Evolutionary conservation across 2,888 invertebrate genomes (phyloP), one percentile per base, ranked within the genome.

Genomic region (Druceiella hillmani): DNA sequence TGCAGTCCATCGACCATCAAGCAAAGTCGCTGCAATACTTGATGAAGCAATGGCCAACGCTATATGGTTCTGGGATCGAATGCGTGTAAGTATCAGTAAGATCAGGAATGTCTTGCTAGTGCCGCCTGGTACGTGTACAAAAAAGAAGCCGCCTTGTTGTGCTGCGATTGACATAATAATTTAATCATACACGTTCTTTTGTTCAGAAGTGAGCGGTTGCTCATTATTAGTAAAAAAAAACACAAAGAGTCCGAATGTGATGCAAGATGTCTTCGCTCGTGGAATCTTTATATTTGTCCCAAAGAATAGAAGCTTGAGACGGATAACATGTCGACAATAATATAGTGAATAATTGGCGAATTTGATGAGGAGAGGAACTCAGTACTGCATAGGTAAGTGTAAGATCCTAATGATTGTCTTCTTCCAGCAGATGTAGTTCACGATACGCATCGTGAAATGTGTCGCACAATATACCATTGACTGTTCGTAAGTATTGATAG

Each of bases 21-120:
- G 22, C 22, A 9, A 20, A 20, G 22, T 20, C 22, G 22, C 22
- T 20, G 22, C 22, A 20, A 20, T 20, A 9, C n/a, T 9, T 20
- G 22, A 20, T 20, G 22, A 20, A 20, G 22, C 22, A 20, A 20
- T 20, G n/a, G n/a, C n/a, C n/a, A n/a, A n/a, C n/a, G 22, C 22
- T 7, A 20, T 20, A 20, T 20, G 22, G n/a, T 20, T 20, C n/a
- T 20, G 22, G 6, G 22, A 20, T 20, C 22, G 22, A 20, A 20
- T 20, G 22, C 22, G 22, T 9, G 22, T 9, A 20, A 20, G 22
- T 20, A 20, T 20, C 22, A 20, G 22, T 20, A 9, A 9, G 22
- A 20, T 20, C 6, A 20, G 22, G 22, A 20, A 20, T 20, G 22
- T 20, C n/a, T 20, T 20, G 22, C 22, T 9, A 6, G 22, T 20